phyloP scores from a whole-genome alignment of 1,140 invertebrate species.

The Tribolium castaneum region DNA sequence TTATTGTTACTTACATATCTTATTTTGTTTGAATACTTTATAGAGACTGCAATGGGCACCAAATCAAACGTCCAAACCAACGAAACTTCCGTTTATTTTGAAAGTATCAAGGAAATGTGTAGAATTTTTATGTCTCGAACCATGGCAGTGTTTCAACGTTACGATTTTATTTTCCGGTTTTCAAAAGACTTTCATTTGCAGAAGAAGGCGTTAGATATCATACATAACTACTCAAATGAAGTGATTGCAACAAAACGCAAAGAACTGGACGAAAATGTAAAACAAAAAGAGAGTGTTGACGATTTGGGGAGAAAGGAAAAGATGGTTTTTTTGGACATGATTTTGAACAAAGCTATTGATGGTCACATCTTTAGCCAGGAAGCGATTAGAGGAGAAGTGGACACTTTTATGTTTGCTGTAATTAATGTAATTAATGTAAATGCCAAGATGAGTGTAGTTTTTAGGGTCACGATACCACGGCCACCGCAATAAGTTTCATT shows the following conservation, averaged over 20 bases:
- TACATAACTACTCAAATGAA: slow-evolving; percentile 75
- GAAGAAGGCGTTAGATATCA: slow-evolving; percentile 68
- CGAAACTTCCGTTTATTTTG: slow-evolving; percentile 77
- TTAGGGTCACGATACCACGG: slow-evolving; percentile 74
- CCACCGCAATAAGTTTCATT: slow-evolving; percentile 69
- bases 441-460: slow-evolving; percentile 64
- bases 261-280: slow-evolving; percentile 50
- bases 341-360: slow-evolving; percentile 72
- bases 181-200: slow-evolving; percentile 57
- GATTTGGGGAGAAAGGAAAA: slow-evolving; percentile 66
- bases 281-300: slow-evolving; percentile 33
- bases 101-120: slow-evolving; percentile 72
- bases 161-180: slow-evolving; percentile 44
- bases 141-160: slow-evolving; percentile 59
- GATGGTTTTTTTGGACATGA: slow-evolving; percentile 79
- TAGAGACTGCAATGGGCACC: slow-evolving; percentile 78
- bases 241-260: slow-evolving; percentile 57
- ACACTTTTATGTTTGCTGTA: slow-evolving; percentile 88
- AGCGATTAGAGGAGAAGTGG: slow-evolving; percentile 84
- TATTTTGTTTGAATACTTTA: slow-evolving; percentile 33
- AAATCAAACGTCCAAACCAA: slow-evolving; percentile 76
- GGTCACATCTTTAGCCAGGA: slow-evolving; percentile 70
- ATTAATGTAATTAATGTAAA: not conserved
- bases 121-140: slow-evolving; percentile 61
- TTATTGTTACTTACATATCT: not conserved